A percentile compares a stretch with the other conserved stretches of the same genome.
phyloP scores from a whole-genome alignment of 2,113 vertebrate species.

The Bothrops jararaca region DNA sequence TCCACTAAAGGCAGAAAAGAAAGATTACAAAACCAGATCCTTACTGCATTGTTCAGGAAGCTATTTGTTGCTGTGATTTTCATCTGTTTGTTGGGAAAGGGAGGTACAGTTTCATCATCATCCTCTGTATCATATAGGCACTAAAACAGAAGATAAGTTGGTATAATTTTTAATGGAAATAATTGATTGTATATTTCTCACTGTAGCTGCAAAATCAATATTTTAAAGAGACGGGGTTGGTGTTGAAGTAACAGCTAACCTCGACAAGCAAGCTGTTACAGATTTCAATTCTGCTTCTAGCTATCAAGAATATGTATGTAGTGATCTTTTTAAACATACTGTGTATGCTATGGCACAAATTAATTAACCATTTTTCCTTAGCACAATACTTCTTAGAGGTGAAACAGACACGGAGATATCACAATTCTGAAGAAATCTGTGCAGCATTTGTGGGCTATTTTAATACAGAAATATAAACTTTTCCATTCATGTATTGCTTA shows the following conservation, averaged over 20 bases:
- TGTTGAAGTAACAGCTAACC: neutral
- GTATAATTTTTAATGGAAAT: neutral
- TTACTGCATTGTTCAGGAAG: conserved; percentile 80
- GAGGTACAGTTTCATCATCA: conserved; percentile 67
- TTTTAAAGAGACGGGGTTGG: neutral
- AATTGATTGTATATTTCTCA: neutral
- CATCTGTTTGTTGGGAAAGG: conserved; percentile 81
- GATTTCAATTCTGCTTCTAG: neutral
- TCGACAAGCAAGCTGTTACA: neutral
- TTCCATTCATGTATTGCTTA: neutral
- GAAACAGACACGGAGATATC: neutral
- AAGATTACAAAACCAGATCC: conserved; percentile 11
- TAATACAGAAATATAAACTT: neutral
- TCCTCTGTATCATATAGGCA: conserved; percentile 71
- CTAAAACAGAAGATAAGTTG: conserved; percentile 50
- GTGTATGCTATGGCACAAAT: neutral
- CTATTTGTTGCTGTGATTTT: conserved; percentile 79
- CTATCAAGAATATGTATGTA: neutral
- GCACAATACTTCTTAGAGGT: neutral
- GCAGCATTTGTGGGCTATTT: neutral
- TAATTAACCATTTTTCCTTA: neutral
- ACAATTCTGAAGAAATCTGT: neutral
- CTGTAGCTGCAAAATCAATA: neutral
- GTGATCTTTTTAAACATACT: neutral
- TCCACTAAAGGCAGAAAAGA: neutral